Percentiles rank a stretch among this genome's conserved stretches.
Evolutionary conservation across 2,888 invertebrate genomes (phyloP).

Genomic region (Salticus scenicus): DNA sequence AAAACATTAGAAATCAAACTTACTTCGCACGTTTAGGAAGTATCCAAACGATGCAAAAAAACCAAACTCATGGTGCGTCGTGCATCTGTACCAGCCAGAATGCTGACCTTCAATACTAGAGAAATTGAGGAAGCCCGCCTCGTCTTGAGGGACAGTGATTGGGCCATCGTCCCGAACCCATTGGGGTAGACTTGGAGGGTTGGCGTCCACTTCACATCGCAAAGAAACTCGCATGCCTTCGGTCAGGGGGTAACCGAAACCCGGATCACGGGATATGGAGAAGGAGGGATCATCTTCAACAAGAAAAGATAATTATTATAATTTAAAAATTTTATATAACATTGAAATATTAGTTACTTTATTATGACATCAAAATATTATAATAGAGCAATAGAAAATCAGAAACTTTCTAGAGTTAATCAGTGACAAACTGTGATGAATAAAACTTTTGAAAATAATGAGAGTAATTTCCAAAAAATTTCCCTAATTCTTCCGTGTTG

Average conservation of each 20-base stretch:
- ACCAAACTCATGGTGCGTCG: slow-evolving; percentile 85
- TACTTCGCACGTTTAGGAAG: slow-evolving; percentile 90
- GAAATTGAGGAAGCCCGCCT: slow-evolving; percentile 86
- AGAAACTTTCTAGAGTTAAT: too few species aligned
- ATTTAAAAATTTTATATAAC: too few species aligned
- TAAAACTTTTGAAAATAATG: too few species aligned
- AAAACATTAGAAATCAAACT: too few species aligned
- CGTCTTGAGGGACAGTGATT: slow-evolving; percentile 25
- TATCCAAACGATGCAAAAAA: slow-evolving; percentile 93
- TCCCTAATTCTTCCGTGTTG: too few species aligned
- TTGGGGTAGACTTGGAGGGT: slow-evolving; percentile 88
- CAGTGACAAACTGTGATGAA: too few species aligned
- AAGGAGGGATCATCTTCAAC: slow-evolving; percentile 89
- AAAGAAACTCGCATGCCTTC: slow-evolving; percentile 92
- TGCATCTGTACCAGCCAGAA: slow-evolving; percentile 95
- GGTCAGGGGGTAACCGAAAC: slow-evolving; percentile 90
- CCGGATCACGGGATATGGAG: slow-evolving; percentile 93
- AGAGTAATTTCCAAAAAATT: too few species aligned
- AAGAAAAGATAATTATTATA: too few species aligned
- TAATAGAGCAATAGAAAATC: too few species aligned
- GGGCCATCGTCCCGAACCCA: slow-evolving; percentile 82
- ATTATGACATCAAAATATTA: too few species aligned
- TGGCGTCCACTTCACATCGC: slow-evolving; percentile 94
- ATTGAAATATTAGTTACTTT: too few species aligned
- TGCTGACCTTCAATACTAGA: slow-evolving; percentile 85